A percentile compares a stretch with the other conserved stretches of the same genome.
phyloP scores from a whole-genome alignment of 2,113 vertebrate species.

The Mohoua ochrocephala region DNA sequence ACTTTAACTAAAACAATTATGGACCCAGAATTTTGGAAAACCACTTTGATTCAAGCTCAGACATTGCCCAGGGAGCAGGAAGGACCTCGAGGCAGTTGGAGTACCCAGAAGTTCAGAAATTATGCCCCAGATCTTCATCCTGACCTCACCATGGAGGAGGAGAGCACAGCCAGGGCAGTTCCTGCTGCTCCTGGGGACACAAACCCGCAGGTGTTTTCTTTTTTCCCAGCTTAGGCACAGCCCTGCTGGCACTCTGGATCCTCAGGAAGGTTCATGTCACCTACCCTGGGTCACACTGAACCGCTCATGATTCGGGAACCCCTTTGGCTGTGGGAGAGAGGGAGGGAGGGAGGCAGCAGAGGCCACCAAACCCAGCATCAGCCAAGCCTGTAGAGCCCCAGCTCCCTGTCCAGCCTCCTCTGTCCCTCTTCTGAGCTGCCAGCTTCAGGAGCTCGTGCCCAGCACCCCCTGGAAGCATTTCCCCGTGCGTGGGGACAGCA shows the following conservation, averaged over 20 bases:
- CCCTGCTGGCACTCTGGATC: background rate
- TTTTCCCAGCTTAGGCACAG: background rate
- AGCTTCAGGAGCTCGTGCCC: background rate
- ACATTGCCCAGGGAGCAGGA: background rate
- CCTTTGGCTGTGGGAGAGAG: background rate
- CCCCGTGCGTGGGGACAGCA: background rate
- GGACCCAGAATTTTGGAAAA: background rate
- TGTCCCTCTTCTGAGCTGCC: background rate
- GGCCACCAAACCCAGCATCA: background rate
- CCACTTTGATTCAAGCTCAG: background rate
- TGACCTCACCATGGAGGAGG: background rate
- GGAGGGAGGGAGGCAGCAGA: background rate
- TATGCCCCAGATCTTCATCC: background rate
- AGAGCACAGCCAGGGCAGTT: background rate
- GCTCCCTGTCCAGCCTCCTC: background rate
- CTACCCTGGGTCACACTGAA: background rate
- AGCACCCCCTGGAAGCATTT: background rate
- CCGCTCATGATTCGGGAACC: background rate
- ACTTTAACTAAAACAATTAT: background rate
- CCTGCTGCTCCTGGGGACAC: background rate
- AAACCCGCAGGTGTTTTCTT: rapidly evolving
- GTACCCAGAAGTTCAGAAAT: background rate
- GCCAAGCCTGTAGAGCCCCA: background rate
- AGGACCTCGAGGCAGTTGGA: background rate
- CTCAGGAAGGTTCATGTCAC: background rate